Evolutionary conservation across 2,888 invertebrate species (phyloP), one percentile per base, ranked within the genome.

Genomic region (Marronus borbonicus): DNA sequence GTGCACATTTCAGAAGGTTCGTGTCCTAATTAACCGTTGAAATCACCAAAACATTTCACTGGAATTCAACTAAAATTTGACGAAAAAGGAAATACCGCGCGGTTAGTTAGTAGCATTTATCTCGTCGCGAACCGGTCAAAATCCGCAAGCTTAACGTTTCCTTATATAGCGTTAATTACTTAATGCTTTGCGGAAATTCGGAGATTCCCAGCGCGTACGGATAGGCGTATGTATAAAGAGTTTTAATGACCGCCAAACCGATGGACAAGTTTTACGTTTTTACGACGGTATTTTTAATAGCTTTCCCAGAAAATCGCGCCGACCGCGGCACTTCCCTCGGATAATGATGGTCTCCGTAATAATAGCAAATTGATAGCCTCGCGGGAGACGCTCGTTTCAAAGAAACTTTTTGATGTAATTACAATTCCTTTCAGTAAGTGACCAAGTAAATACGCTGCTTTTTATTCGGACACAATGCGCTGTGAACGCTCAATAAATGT

Each of bases 291-390:
- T 72, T 72, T 70, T 72, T 72, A 72, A 72, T 72, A 72, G 14
- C 52, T 60, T 72, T 72, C 72, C 60, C 72, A 72, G 72, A 72
- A 72, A 72, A 72, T 60, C 72, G 60, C 20, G 72, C 17, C 14
- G 17, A 17, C 55, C 55, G 7, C 17, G 14, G 55, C 44, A 44
- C 44, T 44, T 49, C 70, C 52, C 55, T 55, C 17, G 55, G 55
- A 70, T 72, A 72, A 72, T 72, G 58, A 72, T 72, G 24, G 72
- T 39, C 44, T 44, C 39, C 12, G 72, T 60, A 72, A 72, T 72
- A 72, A 72, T 60, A 60, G 60, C 60, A 72, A 60, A 72, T 72
- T 72, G 72, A 72, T 72, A 72, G 70, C 70, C 70, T 58, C 17
- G 55, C 39, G 58, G 72, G 72, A 44, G 60, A 72, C 39, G 39